Base-by-base conservation (phyloP, 1,140 invertebrate species). In the Habropoda laboriosa region DNA sequence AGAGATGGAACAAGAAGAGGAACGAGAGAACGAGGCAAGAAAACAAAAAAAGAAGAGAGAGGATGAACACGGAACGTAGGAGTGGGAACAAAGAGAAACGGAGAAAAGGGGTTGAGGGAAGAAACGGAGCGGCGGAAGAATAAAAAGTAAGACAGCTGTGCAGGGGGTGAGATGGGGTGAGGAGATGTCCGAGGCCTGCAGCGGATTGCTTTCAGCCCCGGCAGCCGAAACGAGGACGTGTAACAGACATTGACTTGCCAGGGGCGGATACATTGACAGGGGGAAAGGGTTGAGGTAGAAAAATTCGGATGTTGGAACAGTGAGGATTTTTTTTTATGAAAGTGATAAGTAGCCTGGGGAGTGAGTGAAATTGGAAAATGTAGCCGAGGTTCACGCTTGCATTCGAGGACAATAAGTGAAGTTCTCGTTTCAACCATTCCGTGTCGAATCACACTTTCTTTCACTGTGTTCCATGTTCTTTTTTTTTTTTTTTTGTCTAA, bases 131-230 rank as follows among this genome's bases (percentile, higher is more conserved):
- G 0, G 24, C 21, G 10, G 12, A 24, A 16, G n/a, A 24, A 16
- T 4, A 49, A 67, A 35, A 61, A 64, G n/a, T 24, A 53, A 64
- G 27, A 53, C 24, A n/a, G 21, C 6, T 4, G n/a, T n/a, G n/a
- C n/a, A n/a, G n/a, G n/a, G n/a, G n/a, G n/a, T n/a, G n/a, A n/a
- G n/a, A n/a, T n/a, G 30, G 24, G 2, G n/a, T 2, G 32, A 7
- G 35, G 18, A 16, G 6, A 21, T n/a, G 58, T 51, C 35, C 35
- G n/a, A 66, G 32, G 35, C 38, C 24, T 51, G 24, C 24, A n/a
- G 47, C 24, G 49, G 61, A 67, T 67, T 75, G 73, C 61, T 75
- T 75, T 66, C 73, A 32, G 7, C 45, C n/a, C n/a, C n/a, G 47
- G 35, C 35, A 61, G 30, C 8, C 27, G 35, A 40, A 75, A 75